phyloP scores from a whole-genome alignment of 2,113 vertebrate species.

The Cynocephalus volans region DNA sequence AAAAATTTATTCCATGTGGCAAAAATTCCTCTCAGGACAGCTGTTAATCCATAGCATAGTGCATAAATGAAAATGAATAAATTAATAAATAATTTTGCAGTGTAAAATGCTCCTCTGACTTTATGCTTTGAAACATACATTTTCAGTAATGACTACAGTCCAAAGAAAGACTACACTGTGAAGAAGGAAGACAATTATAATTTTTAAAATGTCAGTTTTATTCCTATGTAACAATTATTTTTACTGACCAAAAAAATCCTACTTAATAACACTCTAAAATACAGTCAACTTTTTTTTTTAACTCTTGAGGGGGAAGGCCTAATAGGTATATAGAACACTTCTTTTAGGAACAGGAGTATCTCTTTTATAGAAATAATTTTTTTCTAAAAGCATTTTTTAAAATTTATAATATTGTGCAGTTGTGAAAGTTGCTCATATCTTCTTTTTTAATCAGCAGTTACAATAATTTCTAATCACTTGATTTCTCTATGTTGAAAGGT shows the following conservation, averaged over 20 bases:
- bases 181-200: neutral
- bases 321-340: neutral
- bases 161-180: neutral
- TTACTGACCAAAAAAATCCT: constrained; percentile 12
- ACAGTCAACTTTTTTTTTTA: neutral
- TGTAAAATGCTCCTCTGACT: constrained; percentile 22
- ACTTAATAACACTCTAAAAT: neutral
- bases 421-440: neutral
- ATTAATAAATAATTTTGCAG: neutral
- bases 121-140: constrained; percentile 10
- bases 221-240: neutral
- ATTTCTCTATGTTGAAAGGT: neutral
- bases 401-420: neutral
- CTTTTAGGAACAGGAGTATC: neutral
- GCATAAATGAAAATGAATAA: neutral
- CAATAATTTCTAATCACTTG: neutral
- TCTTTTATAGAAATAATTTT: neutral
- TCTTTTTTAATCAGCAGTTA: neutral
- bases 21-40: neutral
- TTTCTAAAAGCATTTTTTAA: neutral
- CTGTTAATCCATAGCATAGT: neutral
- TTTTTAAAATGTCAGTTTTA: constrained; percentile 54
- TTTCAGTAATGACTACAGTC: constrained; percentile 52
- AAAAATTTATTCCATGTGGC: neutral
- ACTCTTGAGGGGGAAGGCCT: neutral